Evolutionary conservation across 2,888 invertebrate genomes (phyloP).

Genomic region (Dicyrtoma fusca): DNA sequence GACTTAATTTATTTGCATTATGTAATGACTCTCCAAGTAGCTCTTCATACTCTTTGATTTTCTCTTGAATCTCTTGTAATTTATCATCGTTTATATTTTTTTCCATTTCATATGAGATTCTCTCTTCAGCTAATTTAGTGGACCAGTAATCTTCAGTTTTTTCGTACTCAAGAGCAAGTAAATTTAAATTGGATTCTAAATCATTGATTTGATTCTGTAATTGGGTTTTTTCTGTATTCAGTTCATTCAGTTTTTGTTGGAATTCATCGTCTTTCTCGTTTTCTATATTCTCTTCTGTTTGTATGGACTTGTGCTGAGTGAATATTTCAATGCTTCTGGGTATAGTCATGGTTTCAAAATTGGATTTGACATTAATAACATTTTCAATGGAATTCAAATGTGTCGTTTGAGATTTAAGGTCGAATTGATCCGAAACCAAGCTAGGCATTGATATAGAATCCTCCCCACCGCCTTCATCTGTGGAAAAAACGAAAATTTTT

Average conservation of each 20-base stretch:
- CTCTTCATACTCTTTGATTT: conserved; percentile 79
- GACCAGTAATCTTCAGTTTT: conserved; percentile 87
- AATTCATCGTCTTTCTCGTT: conserved; percentile 25
- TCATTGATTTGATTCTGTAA: conserved; percentile 66
- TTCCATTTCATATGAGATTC: conserved; percentile 71
- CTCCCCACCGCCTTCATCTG: conserved; percentile 25
- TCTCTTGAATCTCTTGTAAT: conserved; percentile 71
- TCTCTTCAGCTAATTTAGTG: conserved; percentile 75
- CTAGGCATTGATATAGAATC: conserved; percentile 29
- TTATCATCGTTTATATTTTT: conserved; percentile 64
- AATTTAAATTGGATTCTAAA: conserved; percentile 73
- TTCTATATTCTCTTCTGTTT: conserved; percentile 19
- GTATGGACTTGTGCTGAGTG: conserved; percentile 29
- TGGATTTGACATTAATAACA: conserved; percentile 2
- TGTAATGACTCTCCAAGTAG: conserved; percentile 63
- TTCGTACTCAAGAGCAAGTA: conserved; percentile 77
- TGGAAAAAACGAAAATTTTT: conserved; percentile 5
- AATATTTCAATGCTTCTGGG: not conserved
- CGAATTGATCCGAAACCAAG: conserved; percentile 14
- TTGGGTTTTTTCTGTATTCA: conserved; percentile 59
- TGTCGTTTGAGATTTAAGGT: conserved; percentile 18
- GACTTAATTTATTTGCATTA: conserved; percentile 64
- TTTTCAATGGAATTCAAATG: conserved; percentile 16
- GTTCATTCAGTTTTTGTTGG: conserved; percentile 33
- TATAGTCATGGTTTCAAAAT: not conserved